A percentile compares a stretch with the other conserved stretches of the same genome.
Evolutionary conservation across 2,113 vertebrate genomes (phyloP).

Genomic region (Dunckerocampus dactyliophorus): DNA sequence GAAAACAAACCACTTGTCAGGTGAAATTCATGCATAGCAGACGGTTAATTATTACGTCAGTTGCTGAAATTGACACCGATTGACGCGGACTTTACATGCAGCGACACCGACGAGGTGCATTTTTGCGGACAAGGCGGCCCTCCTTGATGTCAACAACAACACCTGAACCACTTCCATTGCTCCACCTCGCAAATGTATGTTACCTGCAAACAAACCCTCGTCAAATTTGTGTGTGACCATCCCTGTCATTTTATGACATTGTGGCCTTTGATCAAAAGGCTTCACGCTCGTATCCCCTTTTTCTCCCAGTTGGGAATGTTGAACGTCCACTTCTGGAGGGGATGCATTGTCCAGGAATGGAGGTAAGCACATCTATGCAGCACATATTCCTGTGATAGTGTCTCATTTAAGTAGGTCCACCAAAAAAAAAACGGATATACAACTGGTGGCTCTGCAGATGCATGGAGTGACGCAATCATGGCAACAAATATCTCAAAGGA

Average conservation of each 20-base stretch:
- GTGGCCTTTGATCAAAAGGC: not conserved
- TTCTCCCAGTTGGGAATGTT: conserved; percentile 40
- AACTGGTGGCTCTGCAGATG: too few species aligned
- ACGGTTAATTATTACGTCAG: too few species aligned
- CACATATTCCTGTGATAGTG: not conserved
- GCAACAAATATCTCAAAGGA: too few species aligned
- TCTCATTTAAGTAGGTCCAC: too few species aligned
- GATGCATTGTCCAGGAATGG: conserved; percentile 33
- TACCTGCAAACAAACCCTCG: not conserved
- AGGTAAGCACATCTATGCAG: conserved; percentile 22
- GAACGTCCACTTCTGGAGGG: conserved; percentile 13
- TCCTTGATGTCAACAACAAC: conserved; percentile 46
- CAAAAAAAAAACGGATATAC: too few species aligned
- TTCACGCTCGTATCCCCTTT: not conserved
- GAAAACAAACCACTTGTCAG: conserved; percentile 17
- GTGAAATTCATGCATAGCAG: not conserved
- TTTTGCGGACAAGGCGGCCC: conserved; percentile 40
- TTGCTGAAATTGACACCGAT: too few species aligned
- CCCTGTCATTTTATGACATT: not conserved
- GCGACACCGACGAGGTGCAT: not conserved
- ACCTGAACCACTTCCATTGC: conserved; percentile 21
- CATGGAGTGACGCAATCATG: too few species aligned
- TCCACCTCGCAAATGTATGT: not conserved
- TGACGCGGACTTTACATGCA: too few species aligned
- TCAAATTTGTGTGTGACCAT: not conserved